These are phyloP conservation scores for Nomada ferruginata DNA, from an alignment of 2,888 invertebrate genomes.

Conservation along the genomic window DNA sequence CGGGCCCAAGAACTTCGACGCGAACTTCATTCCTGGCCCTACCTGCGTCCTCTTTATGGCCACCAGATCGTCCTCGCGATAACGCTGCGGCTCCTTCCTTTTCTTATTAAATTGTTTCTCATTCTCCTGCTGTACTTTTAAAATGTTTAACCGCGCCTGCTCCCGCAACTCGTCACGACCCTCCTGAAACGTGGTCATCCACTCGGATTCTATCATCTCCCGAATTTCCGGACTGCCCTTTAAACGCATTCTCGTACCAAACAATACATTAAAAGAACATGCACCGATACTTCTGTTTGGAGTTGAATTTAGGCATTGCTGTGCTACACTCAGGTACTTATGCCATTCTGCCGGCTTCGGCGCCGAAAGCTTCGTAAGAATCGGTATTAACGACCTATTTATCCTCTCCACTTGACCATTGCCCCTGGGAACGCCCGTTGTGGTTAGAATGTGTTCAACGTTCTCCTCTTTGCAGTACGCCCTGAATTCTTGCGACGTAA, in stretches of 20 bases:
- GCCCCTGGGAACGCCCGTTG: not conserved
- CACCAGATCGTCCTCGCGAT: constrained; percentile 7
- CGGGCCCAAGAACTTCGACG: not conserved
- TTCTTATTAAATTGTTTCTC: not conserved
- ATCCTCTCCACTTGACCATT: not conserved
- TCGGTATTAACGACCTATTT: not conserved
- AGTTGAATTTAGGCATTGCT: no score
- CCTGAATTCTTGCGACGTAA: not conserved
- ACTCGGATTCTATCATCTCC: not conserved
- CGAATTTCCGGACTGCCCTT: not conserved
- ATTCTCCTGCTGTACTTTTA: not conserved
- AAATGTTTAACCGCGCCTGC: no score
- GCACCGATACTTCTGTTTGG: no score
- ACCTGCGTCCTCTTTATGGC: constrained; percentile 1
- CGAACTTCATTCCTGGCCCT: not conserved
- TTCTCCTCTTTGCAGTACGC: not conserved
- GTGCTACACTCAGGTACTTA: not conserved
- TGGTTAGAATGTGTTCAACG: not conserved
- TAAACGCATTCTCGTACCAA: not conserved
- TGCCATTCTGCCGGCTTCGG: not conserved
- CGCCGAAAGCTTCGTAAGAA: not conserved
- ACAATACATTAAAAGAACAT: not conserved
- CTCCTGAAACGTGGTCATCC: no score
- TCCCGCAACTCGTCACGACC: no score
- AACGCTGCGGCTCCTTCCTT: not conserved